Evolutionary conservation across 2,797 vertebrate genomes (phyloP), one percentile per base, ranked within the genome.

Genomic region (Momotus momota): DNA sequence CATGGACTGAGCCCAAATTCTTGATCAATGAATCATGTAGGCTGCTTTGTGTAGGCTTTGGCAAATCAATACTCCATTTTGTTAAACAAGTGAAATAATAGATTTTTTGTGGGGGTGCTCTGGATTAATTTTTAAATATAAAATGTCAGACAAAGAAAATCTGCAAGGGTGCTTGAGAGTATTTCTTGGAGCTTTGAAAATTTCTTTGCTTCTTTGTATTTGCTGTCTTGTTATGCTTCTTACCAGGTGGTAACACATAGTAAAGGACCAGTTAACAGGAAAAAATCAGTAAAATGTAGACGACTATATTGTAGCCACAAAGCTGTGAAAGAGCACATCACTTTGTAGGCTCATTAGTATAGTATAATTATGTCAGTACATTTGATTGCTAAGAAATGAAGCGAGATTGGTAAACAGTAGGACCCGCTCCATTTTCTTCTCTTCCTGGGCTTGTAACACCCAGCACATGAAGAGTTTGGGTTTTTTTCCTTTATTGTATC

Each of bases 21-120:
- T 90, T 97, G 90, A 98, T 98, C 96, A 97, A 97, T 97, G 93
- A 97, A 80, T 98, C 88, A 94, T 73, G 83, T 88, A 96, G 79
- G 67, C 97, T 96, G 90, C 58, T 97, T 97, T 98, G 94, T 96
- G 97, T 97, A 95, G 92, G 90, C 86, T 88, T 95, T 96, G 92
- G 78, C 60, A 95, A 97, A 97, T 98, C 97, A 97, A 98, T 98
- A 97, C 69, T 94, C 81, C 92, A 96, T 96, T 98, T 94, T 98
- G 96, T 97, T 97, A 95, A 96, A 97, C 91, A 97, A 97, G 91
- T 90, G 86, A 94, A 93, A 97, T 88, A 91, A 35, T 35, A 35
- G 95, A 96, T 95, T 86, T 96, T 45, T 52, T 35, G 35, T 14
- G 71, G 72, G 79, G 69, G 93, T 74, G 69, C 77, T 90, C 10